Evolutionary conservation across 1,140 invertebrate species (phyloP), one percentile per base, ranked within the genome.

Genomic region (Venturia canescens): DNA sequence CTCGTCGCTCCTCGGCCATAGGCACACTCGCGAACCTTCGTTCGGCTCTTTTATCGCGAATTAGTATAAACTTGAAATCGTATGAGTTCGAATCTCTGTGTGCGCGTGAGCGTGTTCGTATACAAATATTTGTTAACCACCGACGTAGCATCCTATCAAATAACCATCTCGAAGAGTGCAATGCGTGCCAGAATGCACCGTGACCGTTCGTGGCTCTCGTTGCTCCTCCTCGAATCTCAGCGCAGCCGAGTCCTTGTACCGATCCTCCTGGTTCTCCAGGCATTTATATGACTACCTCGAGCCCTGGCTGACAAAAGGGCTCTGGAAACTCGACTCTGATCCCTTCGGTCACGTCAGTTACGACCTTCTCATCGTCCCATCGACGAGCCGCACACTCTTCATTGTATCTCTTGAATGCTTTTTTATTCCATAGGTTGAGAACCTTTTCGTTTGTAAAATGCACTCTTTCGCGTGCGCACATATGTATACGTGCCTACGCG

Each of bases 91-190:
- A n/a, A n/a, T n/a, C n/a, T n/a, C n/a, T n/a, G 15, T 48, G 16
- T 44, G 76, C 48, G 53, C 82, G 83, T 83, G 83, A 79, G 81
- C 83, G 80, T 84, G 85, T 87, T 85, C 83, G 83, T 88, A 86
- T 11, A 44, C 38, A 44, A 44, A 44, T 44, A 44, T 83, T 83
- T 87, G 90, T 90, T 88, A 90, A 86, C 87, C 77, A 34, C 72
- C 16, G 53, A 27, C n/a, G 29, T 31, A 31, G 29, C 86, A 84
- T 90, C 88, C 87, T 91, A 91, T 92, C 90, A 91, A 91, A 91
- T 90, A 89, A 85, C 89, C 89, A 92, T 92, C 91, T 91, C 86
- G 86, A 89, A 90, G 90, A 91, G 83, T 91, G 87, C 89, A 85
- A 91, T 88, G 89, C 90, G 90, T 92, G 90, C 89, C 87, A 91